Evolutionary conservation across 2,113 vertebrate species (phyloP).

Genomic region (Cryptomyrus ogoouensis): DNA sequence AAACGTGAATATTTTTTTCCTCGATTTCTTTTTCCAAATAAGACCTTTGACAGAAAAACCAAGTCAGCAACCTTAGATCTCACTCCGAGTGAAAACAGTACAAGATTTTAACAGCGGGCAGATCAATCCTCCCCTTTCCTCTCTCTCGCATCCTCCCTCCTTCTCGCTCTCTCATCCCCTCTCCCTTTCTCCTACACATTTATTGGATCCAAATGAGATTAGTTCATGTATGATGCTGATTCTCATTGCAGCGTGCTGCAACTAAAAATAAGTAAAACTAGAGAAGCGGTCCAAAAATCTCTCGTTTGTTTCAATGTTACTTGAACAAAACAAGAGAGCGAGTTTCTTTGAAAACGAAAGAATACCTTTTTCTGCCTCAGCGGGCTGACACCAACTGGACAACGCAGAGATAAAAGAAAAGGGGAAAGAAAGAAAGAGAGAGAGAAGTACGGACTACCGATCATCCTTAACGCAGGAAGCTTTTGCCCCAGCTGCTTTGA

Average conservation of each 20-base stretch:
- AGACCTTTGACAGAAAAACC: constrained; percentile 37
- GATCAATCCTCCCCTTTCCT: constrained; percentile 44
- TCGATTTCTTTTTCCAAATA: constrained; percentile 26
- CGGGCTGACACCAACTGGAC: not conserved
- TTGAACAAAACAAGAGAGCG: not conserved
- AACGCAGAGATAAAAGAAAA: not conserved
- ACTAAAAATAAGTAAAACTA: not conserved
- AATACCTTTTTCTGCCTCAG: not conserved
- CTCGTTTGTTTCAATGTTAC: not conserved
- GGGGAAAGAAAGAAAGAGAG: not conserved
- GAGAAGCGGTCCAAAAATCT: not conserved
- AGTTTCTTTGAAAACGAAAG: not conserved
- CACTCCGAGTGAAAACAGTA: constrained; percentile 36
- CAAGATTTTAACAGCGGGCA: constrained; percentile 25
- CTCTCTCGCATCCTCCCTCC: constrained; percentile 30
- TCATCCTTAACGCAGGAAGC: constrained; percentile 19
- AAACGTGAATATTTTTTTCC: not conserved
- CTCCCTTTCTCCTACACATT: constrained; percentile 23
- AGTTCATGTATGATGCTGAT: not conserved
- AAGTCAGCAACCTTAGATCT: constrained; percentile 36
- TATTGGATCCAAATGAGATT: constrained; percentile 19
- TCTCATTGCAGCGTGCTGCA: not conserved
- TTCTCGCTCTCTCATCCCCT: constrained; percentile 29
- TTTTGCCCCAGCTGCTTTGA: constrained; percentile 13
- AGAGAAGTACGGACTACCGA: constrained; percentile 14